Evolutionary conservation across 2,888 invertebrate genomes (phyloP).

Genomic region (Dryomyza anilis): DNA sequence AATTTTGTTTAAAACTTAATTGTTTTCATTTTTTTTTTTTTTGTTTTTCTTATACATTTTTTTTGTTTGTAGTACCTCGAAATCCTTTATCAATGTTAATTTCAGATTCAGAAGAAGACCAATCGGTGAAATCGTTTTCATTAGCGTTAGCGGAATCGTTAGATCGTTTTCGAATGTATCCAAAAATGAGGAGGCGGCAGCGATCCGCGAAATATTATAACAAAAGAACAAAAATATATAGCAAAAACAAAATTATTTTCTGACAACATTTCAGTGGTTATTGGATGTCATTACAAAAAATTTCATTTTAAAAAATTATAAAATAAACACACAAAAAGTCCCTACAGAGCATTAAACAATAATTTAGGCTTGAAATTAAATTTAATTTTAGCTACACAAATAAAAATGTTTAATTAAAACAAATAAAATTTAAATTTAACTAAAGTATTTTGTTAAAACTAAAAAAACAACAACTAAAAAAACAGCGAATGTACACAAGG

Average conservation of each 20-base stretch:
- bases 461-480: slow-evolving; percentile 30
- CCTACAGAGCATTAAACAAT: not conserved
- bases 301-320: not conserved
- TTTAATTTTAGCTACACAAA: not conserved
- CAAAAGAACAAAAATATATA: slow-evolving; percentile 50
- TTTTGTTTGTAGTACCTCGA: slow-evolving; percentile 60
- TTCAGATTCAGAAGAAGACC: slow-evolving; percentile 48
- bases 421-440: slow-evolving; percentile 9
- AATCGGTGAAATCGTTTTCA: slow-evolving; percentile 48
- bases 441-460: slow-evolving; percentile 6
- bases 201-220: slow-evolving; percentile 58
- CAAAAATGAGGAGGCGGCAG: slow-evolving; percentile 49
- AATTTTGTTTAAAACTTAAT: no score
- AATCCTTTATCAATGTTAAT: slow-evolving; percentile 57
- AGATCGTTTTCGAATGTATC: slow-evolving; percentile 31
- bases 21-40: no score
- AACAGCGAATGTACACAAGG: slow-evolving; percentile 67
- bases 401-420: not conserved
- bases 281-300: slow-evolving; percentile 13
- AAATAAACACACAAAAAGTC: not conserved
- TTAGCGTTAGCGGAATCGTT: no score
- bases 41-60: no score
- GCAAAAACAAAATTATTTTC: slow-evolving; percentile 40
- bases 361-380: not conserved
- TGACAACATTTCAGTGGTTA: slow-evolving; percentile 6